These are phyloP conservation scores for Clivina fossor DNA, from an alignment of 2,888 invertebrate species.

Conservation along the genomic window DNA sequence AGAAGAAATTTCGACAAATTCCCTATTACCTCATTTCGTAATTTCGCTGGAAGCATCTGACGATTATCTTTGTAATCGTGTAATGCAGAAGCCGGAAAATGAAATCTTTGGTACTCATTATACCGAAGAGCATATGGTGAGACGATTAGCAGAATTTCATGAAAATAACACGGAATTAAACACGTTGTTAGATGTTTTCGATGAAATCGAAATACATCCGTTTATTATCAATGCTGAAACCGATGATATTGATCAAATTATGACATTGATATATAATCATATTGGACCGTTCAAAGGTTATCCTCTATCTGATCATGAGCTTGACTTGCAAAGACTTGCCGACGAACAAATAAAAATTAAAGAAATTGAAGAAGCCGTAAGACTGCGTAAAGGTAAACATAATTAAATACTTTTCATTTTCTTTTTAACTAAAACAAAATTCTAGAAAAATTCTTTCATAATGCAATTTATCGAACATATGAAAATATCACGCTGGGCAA, in stretches of 20 bases:
- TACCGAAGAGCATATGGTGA: conserved; percentile 60
- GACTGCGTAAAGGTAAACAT: conserved; percentile 16
- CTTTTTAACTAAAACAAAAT: too few species aligned
- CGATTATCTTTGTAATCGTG: conserved; percentile 62
- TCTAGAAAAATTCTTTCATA: too few species aligned
- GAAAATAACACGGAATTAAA: conserved; percentile 61
- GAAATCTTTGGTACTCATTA: conserved; percentile 56
- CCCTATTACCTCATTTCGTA: conserved; percentile 54
- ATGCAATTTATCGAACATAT: too few species aligned
- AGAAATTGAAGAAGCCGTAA: conserved; percentile 2
- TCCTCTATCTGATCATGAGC: conserved; percentile 46
- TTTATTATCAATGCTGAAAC: conserved; percentile 49
- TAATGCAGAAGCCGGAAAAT: conserved; percentile 62
- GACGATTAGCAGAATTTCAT: conserved; percentile 59
- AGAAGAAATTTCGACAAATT: conserved; percentile 54
- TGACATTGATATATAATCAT: conserved; percentile 50
- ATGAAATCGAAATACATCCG: conserved; percentile 73
- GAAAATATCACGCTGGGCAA: too few species aligned
- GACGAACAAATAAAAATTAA: conserved; percentile 47
- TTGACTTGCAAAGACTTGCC: conserved; percentile 44
- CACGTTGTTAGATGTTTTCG: conserved; percentile 71
- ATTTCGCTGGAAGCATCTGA: conserved; percentile 61
- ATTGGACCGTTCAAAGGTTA: conserved; percentile 52
- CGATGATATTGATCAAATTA: conserved; percentile 7
- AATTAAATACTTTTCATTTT: too few species aligned